Base-by-base conservation (phyloP, 2,888 invertebrate species). In the Margaritifera margaritifera region DNA sequence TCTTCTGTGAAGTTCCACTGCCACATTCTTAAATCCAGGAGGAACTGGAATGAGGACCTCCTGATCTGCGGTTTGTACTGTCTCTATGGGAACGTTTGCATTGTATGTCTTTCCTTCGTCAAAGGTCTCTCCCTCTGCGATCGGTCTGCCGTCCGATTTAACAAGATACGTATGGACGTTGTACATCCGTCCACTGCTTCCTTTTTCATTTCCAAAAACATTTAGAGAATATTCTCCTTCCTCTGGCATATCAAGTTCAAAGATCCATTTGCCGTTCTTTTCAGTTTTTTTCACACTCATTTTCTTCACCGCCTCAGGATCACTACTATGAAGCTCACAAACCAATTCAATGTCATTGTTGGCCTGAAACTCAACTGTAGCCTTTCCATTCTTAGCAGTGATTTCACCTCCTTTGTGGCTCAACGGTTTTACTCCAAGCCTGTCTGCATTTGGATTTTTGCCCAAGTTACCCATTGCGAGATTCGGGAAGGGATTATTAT, bases 141-240 rank as follows among this genome's bases (percentile, higher is more conserved):
- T 59, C 58, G 77, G 72, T 64, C 79, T 71, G 4, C 86, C 86
- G n/a, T 78, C 79, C 4, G 86, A 85, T 64, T 80, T 69, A 18
- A 86, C 77, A 22, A 85, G 80, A 71, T 85, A 85, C 5, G 81
- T 79, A 70, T 86, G 84, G 4, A 85, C 84, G 63, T 83, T 84
- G 72, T 83, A 80, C 31, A 86, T 80, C 51, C 76, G 69, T 2
- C 78, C 72, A 25, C 80, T 76, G 31, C 78, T 80, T 59, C 77
- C 79, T 65, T 84, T 85, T 62, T 78, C 70, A 65, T 80, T 78
- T 19, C 84, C 86, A 76, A 86, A 88, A 25, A 88, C 78, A 68
- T 87, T 87, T 42, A 86, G 72, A 8, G 87, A 84, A 71, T 87
- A 88, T 73, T 87, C 87, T 0, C 87, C 87, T 22, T 72, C 66